Percentiles rank a stretch among this genome's conserved stretches.
Evolutionary conservation across 2,888 invertebrate genomes (phyloP).

Genomic region (Agrilus biguttatus): DNA sequence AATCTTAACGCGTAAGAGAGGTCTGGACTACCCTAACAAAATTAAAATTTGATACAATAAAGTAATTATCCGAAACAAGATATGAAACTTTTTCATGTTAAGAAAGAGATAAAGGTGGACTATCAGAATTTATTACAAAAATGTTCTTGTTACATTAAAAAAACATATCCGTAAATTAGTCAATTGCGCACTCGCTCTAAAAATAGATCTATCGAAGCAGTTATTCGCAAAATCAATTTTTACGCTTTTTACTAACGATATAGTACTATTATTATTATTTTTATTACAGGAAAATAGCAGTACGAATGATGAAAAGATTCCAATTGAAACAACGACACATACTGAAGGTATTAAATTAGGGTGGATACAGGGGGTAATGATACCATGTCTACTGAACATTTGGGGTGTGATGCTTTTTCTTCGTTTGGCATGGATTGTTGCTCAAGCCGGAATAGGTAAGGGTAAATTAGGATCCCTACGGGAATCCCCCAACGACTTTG

Average conservation of each 20-base stretch:
- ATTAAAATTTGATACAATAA: no score
- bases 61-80: no score
- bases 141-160: no score
- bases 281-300: slow-evolving; percentile 5
- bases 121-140: background rate
- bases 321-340: slow-evolving; percentile 18
- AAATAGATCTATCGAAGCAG: no score
- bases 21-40: no score
- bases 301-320: slow-evolving; percentile 15
- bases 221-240: no score
- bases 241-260: no score
- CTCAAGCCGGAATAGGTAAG: slow-evolving; percentile 73
- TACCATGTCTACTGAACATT: slow-evolving; percentile 92
- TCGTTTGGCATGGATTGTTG: slow-evolving; percentile 93
- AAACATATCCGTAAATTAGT: no score
- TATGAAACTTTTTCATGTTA: no score
- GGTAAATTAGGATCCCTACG: background rate
- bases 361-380: slow-evolving; percentile 84
- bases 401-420: slow-evolving; percentile 99
- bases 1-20: no score
- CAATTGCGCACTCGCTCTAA: no score
- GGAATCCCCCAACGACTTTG: no score
- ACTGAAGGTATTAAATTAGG: slow-evolving; percentile 55
- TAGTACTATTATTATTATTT: background rate
- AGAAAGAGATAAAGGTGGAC: background rate